Conservation (phyloP, 2,888 invertebrate genomes). For the Cheilosia urbana region DNA sequence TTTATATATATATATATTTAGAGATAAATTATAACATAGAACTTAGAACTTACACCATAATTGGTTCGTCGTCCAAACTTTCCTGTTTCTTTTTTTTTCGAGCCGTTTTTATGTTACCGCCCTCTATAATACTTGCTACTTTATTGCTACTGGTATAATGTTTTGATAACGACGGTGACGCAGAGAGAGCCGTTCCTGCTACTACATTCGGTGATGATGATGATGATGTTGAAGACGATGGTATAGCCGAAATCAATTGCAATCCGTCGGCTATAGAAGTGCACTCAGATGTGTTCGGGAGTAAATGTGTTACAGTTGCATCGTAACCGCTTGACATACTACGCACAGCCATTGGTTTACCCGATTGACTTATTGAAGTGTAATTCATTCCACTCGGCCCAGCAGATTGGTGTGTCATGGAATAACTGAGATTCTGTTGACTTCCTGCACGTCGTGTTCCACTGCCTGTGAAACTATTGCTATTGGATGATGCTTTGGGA, state of each 20-base stretch:
- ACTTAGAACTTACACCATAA: conserved; percentile 77
- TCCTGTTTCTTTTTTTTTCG: conserved; percentile 77
- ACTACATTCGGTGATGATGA: conserved; percentile 56
- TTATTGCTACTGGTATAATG: conserved; percentile 74
- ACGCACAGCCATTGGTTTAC: conserved; percentile 77
- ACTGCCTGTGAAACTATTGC: conserved; percentile 45
- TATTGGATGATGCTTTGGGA: conserved; percentile 55
- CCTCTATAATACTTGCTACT: conserved; percentile 76
- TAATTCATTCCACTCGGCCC: conserved; percentile 55
- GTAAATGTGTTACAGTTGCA: conserved; percentile 45
- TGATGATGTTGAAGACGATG: conserved; percentile 49
- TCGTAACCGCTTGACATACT: conserved; percentile 78
- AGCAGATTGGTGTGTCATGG: conserved; percentile 34
- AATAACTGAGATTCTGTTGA: conserved; percentile 77
- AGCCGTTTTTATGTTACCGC: conserved; percentile 73
- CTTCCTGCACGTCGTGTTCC: conserved; percentile 75
- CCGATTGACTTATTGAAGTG: conserved; percentile 44
- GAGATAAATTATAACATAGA: conserved; percentile 33
- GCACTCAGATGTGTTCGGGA: conserved; percentile 47
- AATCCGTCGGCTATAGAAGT: conserved; percentile 45
- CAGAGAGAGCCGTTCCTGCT: conserved; percentile 46
- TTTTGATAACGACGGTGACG: conserved; percentile 54
- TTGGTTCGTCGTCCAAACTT: conserved; percentile 79
- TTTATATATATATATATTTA: conserved; percentile 19
- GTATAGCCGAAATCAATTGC: conserved; percentile 51